Conservation (phyloP, 2,888 invertebrate genomes). For the Platycnemis pennipes region DNA sequence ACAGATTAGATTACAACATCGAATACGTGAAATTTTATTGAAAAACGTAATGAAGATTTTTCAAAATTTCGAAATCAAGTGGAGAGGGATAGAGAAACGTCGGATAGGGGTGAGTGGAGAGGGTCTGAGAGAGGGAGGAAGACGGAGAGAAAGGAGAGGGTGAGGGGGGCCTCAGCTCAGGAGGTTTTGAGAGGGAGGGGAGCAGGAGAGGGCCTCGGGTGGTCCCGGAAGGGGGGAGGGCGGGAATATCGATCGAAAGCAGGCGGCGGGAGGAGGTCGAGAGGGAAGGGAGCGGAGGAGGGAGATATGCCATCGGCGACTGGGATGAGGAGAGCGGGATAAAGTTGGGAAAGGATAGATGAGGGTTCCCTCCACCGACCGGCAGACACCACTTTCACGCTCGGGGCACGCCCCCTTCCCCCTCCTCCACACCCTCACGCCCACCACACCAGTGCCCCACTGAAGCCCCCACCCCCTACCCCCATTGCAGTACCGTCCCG, state of each 20-base stretch:
- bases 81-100: not conserved
- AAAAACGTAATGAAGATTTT: too few species aligned
- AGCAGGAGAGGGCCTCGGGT: not conserved
- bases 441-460: not conserved
- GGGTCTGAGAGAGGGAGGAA: not conserved
- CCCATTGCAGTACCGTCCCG: conserved; percentile 33
- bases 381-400: conserved; percentile 49
- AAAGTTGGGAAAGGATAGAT: not conserved
- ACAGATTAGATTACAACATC: too few species aligned
- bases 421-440: not conserved
- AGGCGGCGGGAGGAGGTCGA: not conserved
- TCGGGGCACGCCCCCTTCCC: not conserved
- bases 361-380: conserved; percentile 19
- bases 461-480: not conserved
- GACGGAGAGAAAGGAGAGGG: not conserved
- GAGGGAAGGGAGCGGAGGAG: not conserved
- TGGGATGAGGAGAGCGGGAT: not conserved
- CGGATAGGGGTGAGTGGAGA: not conserved
- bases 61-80: not conserved
- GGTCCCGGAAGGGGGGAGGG: not conserved
- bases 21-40: too few species aligned
- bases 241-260: not conserved
- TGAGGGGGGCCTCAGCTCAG: not conserved
- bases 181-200: not conserved
- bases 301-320: not conserved